A percentile compares a stretch with the other conserved stretches of the same genome.
Conservation (phyloP, 2,113 vertebrate genomes). For the Oxyura jamaicensis region DNA sequence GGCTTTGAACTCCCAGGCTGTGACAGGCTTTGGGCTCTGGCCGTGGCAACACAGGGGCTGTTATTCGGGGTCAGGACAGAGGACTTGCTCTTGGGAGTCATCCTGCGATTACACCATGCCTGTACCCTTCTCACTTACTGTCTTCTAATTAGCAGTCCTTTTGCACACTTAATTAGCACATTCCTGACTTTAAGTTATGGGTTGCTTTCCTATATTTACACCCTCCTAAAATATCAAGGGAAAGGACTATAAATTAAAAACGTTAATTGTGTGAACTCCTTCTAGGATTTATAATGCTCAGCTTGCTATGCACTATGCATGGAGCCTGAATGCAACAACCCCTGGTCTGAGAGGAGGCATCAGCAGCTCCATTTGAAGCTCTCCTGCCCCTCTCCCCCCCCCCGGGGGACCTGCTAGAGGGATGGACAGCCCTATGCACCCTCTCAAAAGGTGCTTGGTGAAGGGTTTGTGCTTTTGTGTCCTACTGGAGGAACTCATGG, state of each 20-base stretch:
- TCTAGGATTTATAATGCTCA: background rate
- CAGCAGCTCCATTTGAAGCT: background rate
- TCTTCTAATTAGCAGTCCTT: constrained; percentile 44
- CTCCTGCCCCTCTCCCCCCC: too few relatives aligned
- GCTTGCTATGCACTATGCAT: accelerated
- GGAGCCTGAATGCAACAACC: background rate
- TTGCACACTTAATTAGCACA: constrained; percentile 41
- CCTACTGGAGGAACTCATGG: too few relatives aligned
- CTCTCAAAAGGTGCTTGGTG: background rate
- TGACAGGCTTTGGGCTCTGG: background rate
- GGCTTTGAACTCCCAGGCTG: background rate
- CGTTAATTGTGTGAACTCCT: background rate
- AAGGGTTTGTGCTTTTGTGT: background rate
- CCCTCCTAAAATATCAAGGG: constrained; percentile 37
- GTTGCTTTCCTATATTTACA: constrained; percentile 33
- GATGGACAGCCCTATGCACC: background rate
- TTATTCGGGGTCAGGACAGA: background rate
- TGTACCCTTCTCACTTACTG: accelerated
- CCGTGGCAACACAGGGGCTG: background rate
- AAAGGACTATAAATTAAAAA: constrained; percentile 34
- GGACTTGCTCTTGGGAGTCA: background rate
- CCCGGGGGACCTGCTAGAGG: too few relatives aligned
- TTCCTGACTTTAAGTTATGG: constrained; percentile 27
- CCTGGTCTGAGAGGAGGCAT: background rate
- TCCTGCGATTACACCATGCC: background rate